Conservation (phyloP, 2,888 invertebrate species). For the Neoitamus cyanurus region DNA sequence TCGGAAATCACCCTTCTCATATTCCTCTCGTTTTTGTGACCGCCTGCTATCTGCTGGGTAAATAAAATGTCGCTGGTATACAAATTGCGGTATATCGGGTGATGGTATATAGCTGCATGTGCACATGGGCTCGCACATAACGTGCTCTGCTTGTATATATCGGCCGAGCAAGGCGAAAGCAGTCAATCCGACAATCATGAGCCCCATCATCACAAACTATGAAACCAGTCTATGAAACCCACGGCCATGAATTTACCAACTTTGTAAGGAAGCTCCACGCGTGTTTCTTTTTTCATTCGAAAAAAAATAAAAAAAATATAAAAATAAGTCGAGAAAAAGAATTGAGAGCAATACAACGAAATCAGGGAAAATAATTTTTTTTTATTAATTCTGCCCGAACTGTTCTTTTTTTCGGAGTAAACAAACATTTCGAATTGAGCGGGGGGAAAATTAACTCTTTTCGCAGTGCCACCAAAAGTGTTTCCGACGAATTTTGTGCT, state of each 20-base stretch:
- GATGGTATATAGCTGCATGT: too few species aligned
- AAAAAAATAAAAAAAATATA: neutral
- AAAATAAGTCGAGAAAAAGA: neutral
- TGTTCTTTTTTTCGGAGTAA: neutral
- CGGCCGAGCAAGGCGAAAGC: neutral
- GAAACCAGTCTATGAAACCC: slow-evolving; percentile 28
- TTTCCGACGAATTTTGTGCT: neutral
- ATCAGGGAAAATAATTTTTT: neutral
- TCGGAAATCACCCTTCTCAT: too few species aligned
- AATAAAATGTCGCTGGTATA: too few species aligned
- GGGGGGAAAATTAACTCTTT: neutral
- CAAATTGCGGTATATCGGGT: too few species aligned
- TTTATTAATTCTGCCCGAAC: too few species aligned
- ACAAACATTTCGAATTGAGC: neutral
- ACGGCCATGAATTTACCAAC: slow-evolving; percentile 27
- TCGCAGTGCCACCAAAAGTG: neutral
- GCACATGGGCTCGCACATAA: too few species aligned
- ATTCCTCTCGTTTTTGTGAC: too few species aligned
- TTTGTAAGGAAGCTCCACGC: slow-evolving; percentile 16
- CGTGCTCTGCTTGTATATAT: neutral
- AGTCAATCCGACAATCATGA: slow-evolving; percentile 21
- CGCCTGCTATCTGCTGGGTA: too few species aligned
- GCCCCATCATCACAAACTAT: slow-evolving; percentile 17
- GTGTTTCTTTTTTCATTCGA: neutral
- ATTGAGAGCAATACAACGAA: neutral